Base-by-base conservation (phyloP, 2,113 vertebrate genomes). In the Megatriorchis doriae region DNA sequence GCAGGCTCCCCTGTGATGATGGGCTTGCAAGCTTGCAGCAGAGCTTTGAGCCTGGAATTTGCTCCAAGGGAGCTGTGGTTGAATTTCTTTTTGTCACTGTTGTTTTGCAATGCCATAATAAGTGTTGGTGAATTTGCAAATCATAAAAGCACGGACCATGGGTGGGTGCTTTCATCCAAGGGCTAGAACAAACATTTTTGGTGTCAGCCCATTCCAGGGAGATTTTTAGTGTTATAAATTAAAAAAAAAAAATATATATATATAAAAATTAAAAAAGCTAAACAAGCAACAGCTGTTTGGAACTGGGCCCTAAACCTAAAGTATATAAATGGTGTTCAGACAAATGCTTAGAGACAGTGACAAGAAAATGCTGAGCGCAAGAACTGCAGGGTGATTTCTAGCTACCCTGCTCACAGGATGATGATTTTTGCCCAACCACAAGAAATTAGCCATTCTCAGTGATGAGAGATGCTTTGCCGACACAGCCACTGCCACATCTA, bases 201-300 rank as follows among this genome's bases (percentile, higher is more conserved):
- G 74, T 94, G 78, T 91, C 74, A 95, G 42, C n/a, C 86, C 42
- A 55, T 88, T 83, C 67, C 89, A 93, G 62, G 40, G 89, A 80
- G 73, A 80, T 58, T 91, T 89, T 95, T 66, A 90, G 31, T 73
- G 58, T 25, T 87, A 58, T 47, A 94, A 95, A 95, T 87, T 48
- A 20, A 85, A 84, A 91, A 81, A 6, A 13, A 6, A 0, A 10
- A 12, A 11, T n/a, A n/a, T n/a, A n/a, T n/a, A n/a, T n/a, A n/a
- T n/a, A n/a, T n/a, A 11, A 0, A 10, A 48, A 43, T 43, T 32
- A 3, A 65, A 67, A 67, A 65, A 40, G 10, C 72, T 65, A 75
- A 96, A 95, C 45, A 77, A 96, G 74, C 25, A 91, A 40, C 96
- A 97, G 74, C 94, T 97, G 95, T 63, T 96, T 96, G 97, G 94